phyloP scores from a whole-genome alignment of 64 coral and sea anemone species.

The Montipora efflorescens region DNA sequence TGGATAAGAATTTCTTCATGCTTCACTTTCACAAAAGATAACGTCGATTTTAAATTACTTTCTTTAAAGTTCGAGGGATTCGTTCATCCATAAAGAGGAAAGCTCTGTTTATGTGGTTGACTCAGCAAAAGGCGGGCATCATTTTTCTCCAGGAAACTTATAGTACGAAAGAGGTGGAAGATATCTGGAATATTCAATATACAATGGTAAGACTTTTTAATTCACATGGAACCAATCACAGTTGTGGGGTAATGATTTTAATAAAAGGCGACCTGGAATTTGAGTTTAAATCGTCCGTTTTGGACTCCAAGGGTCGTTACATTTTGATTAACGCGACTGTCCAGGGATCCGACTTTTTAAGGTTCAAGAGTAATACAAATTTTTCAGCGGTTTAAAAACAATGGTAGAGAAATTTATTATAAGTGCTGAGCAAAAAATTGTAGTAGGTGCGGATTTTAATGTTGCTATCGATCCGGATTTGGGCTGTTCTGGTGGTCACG shows the following conservation, averaged over 20 bases:
- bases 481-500: background rate
- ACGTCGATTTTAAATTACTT: background rate
- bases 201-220: background rate
- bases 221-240: background rate
- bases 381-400: background rate
- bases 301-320: background rate
- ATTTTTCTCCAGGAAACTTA: background rate
- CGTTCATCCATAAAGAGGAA: background rate
- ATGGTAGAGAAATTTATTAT: background rate
- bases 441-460: too few species aligned
- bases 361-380: background rate
- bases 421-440: background rate
- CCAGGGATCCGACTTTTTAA: background rate
- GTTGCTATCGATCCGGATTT: background rate
- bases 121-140: background rate
- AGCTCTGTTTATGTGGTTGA: background rate
- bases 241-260: background rate
- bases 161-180: background rate
- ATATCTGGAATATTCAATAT: background rate
- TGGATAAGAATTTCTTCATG: background rate
- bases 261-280: background rate
- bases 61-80: slow-evolving; percentile 4
- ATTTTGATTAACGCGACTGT: background rate
- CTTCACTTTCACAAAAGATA: background rate
- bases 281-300: background rate